phyloP scores from a whole-genome alignment of 2,888 invertebrate genomes.

The Actias luna region DNA sequence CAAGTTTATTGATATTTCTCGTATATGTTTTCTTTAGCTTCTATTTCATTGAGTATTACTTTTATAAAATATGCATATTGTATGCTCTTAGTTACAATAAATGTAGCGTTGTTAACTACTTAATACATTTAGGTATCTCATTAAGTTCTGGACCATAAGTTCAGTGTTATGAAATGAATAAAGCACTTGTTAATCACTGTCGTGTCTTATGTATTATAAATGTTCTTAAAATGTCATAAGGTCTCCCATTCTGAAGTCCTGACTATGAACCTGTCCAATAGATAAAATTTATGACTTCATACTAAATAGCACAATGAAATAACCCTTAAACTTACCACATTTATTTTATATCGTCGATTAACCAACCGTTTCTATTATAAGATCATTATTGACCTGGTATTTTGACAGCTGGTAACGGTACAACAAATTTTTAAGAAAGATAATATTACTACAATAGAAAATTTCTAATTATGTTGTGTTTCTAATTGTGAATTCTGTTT shows the following conservation, averaged over 20 bases:
- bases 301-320: conserved; percentile 52
- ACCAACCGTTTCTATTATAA: conserved; percentile 30
- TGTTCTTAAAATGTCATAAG: neutral
- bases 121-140: no score
- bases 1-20: neutral
- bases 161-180: no score
- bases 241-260: neutral
- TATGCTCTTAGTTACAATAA: no score
- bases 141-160: neutral
- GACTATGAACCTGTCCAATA: conserved; percentile 21
- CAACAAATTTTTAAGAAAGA: neutral
- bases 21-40: neutral
- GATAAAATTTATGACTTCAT: conserved; percentile 54
- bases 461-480: no score
- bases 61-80: neutral
- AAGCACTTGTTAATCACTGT: no score
- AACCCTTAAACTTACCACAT: conserved; percentile 34
- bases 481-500: no score
- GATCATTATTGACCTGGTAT: neutral
- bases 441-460: neutral
- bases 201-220: no score
- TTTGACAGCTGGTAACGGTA: neutral
- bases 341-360: conserved; percentile 33
- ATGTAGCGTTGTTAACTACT: no score
- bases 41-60: neutral